Conservation (phyloP, 2,113 vertebrate species). For the Ceyx melanurus region DNA sequence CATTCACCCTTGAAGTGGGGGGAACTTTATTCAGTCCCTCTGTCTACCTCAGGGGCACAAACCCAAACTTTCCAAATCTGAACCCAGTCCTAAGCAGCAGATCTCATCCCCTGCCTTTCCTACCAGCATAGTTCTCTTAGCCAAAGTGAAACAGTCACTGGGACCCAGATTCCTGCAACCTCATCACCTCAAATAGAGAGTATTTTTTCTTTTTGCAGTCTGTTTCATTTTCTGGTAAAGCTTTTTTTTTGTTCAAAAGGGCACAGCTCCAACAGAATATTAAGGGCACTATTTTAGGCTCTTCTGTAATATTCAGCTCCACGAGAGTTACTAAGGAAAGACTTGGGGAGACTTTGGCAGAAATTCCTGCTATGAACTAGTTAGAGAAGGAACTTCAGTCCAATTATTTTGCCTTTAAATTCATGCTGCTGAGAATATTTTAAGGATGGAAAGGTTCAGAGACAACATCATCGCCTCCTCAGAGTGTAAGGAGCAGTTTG, state of each 20-base stretch:
- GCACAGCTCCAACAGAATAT: background rate
- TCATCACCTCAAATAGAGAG: background rate
- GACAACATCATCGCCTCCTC: background rate
- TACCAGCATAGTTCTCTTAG: rapidly evolving
- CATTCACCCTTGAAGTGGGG: slow-evolving; percentile 3
- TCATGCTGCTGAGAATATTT: background rate
- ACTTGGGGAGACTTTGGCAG: background rate
- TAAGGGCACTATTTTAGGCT: background rate
- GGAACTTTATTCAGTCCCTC: background rate
- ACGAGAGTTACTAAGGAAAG: background rate
- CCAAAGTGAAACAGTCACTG: no score
- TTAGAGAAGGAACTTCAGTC: background rate
- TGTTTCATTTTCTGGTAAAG: background rate
- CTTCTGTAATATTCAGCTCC: background rate
- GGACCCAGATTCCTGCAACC: background rate
- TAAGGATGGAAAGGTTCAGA: background rate
- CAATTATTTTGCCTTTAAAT: background rate
- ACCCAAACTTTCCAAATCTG: background rate
- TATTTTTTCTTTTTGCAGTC: background rate
- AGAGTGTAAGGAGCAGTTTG: background rate
- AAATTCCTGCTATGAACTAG: background rate
- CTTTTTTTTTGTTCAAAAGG: background rate
- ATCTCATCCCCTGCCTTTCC: background rate
- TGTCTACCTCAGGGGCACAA: background rate
- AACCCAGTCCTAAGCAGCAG: background rate